Base-by-base conservation (phyloP, 2,797 vertebrate genomes). In the Tinamus major region DNA sequence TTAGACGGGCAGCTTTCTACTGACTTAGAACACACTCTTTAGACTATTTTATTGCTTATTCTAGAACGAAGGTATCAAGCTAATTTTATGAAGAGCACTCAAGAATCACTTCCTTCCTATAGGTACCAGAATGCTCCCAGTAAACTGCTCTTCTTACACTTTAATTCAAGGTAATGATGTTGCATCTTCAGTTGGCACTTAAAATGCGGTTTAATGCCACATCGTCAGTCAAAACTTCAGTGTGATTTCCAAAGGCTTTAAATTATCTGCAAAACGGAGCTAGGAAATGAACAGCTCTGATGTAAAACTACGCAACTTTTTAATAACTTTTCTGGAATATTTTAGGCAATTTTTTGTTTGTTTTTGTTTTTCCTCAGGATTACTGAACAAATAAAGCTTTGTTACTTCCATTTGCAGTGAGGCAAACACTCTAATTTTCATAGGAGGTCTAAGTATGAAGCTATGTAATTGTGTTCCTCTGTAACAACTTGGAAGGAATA, bases 1-100 rank as follows among this genome's bases (percentile, higher is more conserved):
- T 97, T 96, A 96, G 91, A 94, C 80, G 93, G 89, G 48, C 29
- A 89, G 72, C 56, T 84, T 95, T 87, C 75, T 76, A 87, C 94
- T 82, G 95, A 94, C 92, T 93, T 95, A 97, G 96, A 92, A 94
- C 92, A 97, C 95, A 96, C 93, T 96, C 96, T 88, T 95, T 90
- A 96, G 93, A 95, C 79, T 94, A 95, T 94, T 96, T 87, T 86
- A 61, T 51, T 91, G 94, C 97, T 97, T 97, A 94, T 96, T 97
- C 89, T 96, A 94, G 94, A 96, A 97, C 90, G 42, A 35, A 95
- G 89, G 95, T 96, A 97, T 94, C 95, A 97, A 97, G 70, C 62
- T 96, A 95, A 97, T 97, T 96, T 97, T 93, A 96, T 87, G 88
- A 96, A 94, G 87, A 91, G 59, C 69, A 70, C 59, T 97, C 61